Conservation (phyloP, 2,113 vertebrate species). For the Hemichromis elongatus region DNA sequence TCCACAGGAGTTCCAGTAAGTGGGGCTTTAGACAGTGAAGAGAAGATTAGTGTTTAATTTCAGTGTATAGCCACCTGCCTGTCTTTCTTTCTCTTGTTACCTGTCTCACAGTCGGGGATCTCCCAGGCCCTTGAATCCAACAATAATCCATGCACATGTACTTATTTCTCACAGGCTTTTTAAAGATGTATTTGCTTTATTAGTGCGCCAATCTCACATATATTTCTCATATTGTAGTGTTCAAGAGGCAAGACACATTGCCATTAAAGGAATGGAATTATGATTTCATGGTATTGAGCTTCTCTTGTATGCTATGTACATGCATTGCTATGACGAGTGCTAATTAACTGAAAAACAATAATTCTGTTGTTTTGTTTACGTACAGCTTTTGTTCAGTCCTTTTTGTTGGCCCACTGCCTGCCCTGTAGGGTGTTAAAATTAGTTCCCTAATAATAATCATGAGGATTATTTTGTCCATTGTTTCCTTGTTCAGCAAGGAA, state of each 20-base stretch:
- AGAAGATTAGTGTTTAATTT: constrained; percentile 56
- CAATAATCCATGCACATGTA: not conserved
- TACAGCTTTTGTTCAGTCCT: not conserved
- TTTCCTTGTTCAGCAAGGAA: too few relatives aligned
- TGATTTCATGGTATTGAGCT: not conserved
- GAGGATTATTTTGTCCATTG: not conserved
- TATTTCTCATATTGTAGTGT: not conserved
- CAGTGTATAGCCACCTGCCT: constrained; percentile 24
- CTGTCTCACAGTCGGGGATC: not conserved
- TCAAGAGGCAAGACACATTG: not conserved
- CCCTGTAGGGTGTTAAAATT: not conserved
- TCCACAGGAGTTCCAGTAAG: constrained; percentile 66
- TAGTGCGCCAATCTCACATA: accelerated
- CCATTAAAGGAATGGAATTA: not conserved
- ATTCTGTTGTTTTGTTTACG: not conserved
- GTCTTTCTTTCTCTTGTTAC: not conserved
- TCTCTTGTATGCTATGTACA: not conserved
- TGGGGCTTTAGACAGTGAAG: constrained; percentile 45
- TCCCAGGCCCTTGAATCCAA: not conserved
- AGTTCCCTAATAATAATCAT: not conserved
- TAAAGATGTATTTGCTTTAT: not conserved
- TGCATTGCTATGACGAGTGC: not conserved
- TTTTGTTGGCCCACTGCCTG: not conserved
- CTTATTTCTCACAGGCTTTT: not conserved
- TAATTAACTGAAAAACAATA: not conserved